phyloP scores from a whole-genome alignment of 2,888 invertebrate genomes.

The Macropis europaea region DNA sequence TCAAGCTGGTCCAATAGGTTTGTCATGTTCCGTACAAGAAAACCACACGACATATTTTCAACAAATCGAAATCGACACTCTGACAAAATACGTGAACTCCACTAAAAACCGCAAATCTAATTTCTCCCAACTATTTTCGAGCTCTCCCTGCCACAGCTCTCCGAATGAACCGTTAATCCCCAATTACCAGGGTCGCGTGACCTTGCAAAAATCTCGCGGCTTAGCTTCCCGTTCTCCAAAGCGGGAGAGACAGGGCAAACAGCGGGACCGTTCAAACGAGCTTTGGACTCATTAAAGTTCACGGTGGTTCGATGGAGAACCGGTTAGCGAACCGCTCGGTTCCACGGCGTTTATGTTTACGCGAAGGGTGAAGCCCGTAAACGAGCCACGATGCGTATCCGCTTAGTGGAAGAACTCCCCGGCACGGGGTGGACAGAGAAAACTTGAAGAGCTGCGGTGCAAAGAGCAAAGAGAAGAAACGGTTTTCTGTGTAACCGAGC shows the following conservation, averaged over 20 bases:
- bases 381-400: constrained; percentile 8
- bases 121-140: too few species aligned
- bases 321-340: constrained; percentile 13
- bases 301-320: background rate
- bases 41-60: too few species aligned
- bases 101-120: too few species aligned
- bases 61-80: too few species aligned
- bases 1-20: too few species aligned
- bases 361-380: background rate
- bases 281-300: constrained; percentile 22
- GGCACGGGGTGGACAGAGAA: background rate
- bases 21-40: too few species aligned
- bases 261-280: background rate
- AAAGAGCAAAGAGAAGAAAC: background rate
- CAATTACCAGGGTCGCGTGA: background rate
- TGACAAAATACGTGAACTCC: too few species aligned
- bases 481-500: background rate
- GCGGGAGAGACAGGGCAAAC: too few species aligned
- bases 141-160: too few species aligned
- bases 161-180: too few species aligned
- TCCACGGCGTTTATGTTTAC: constrained; percentile 18
- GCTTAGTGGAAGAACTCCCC: constrained; percentile 7
- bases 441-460: constrained; percentile 1
- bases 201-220: background rate
- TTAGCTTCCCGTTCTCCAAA: too few species aligned